phyloP scores from a whole-genome alignment of 2,888 invertebrate genomes.

The Enoplolaimus lenunculus region DNA sequence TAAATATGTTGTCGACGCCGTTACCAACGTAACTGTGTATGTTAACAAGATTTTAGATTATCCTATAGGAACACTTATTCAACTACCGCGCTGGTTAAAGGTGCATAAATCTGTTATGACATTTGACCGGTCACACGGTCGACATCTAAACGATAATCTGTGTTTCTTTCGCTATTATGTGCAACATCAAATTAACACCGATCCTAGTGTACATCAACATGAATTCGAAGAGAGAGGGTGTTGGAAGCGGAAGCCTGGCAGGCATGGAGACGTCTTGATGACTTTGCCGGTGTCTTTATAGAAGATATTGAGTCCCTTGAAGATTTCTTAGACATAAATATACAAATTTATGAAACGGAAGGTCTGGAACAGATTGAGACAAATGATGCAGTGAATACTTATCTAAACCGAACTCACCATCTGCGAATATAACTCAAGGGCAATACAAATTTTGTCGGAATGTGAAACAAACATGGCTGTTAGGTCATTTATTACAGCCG shows the following conservation, averaged over 20 bases:
- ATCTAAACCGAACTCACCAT: too few species aligned
- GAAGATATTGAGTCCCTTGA: background rate
- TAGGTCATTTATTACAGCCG: too few species aligned
- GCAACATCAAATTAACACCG: too few species aligned
- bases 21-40: constrained; percentile 3
- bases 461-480: too few species aligned
- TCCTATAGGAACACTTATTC: background rate
- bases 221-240: too few species aligned
- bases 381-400: background rate
- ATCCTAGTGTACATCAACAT: too few species aligned
- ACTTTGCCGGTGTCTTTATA: background rate
- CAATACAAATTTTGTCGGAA: too few species aligned
- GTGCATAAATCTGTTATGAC: background rate
- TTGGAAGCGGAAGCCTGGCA: background rate
- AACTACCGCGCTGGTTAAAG: background rate
- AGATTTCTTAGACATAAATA: constrained; percentile 1
- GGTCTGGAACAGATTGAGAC: background rate
- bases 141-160: background rate
- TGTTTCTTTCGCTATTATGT: background rate
- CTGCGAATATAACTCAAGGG: too few species aligned
- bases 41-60: background rate
- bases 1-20: background rate
- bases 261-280: background rate
- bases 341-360: background rate
- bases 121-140: background rate